phyloP scores from a whole-genome alignment of 2,113 vertebrate species.

The Dasyurus viverrinus region DNA sequence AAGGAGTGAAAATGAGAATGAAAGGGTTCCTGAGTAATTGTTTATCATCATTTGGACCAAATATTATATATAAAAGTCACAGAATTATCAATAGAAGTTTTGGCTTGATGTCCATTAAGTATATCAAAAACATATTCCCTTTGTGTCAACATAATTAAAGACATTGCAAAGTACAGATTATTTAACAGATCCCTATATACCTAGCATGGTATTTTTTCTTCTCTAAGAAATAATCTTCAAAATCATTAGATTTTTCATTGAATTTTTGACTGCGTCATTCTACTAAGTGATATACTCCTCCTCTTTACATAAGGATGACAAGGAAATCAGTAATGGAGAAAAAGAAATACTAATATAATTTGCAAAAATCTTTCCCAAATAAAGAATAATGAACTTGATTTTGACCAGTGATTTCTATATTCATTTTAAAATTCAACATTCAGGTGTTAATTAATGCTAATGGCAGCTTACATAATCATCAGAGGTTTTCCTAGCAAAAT shows the following conservation, averaged over 20 bases:
- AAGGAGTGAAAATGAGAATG: no score
- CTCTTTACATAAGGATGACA: constrained; percentile 66
- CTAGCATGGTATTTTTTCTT: neutral
- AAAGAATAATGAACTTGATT: constrained; percentile 62
- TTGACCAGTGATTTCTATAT: constrained; percentile 66
- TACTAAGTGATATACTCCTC: constrained; percentile 33
- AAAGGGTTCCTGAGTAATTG: no score
- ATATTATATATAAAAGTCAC: no score
- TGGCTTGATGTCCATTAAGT: no score
- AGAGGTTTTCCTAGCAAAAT: constrained; percentile 69
- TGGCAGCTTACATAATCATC: constrained; percentile 69
- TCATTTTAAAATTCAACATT: constrained; percentile 73
- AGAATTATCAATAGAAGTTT: no score
- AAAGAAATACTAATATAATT: constrained; percentile 63
- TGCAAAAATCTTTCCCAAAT: constrained; percentile 57
- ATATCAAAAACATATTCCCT: no score
- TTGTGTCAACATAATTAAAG: no score
- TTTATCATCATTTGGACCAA: no score
- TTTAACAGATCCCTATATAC: neutral
- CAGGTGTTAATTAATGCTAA: constrained; percentile 73
- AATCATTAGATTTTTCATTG: constrained; percentile 19
- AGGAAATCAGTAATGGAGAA: constrained; percentile 61
- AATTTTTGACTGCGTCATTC: constrained; percentile 49
- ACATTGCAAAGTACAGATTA: no score
- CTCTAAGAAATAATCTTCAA: constrained; percentile 24